phyloP scores from a whole-genome alignment of 2,113 vertebrate genomes.

The Polypterus bichir region DNA sequence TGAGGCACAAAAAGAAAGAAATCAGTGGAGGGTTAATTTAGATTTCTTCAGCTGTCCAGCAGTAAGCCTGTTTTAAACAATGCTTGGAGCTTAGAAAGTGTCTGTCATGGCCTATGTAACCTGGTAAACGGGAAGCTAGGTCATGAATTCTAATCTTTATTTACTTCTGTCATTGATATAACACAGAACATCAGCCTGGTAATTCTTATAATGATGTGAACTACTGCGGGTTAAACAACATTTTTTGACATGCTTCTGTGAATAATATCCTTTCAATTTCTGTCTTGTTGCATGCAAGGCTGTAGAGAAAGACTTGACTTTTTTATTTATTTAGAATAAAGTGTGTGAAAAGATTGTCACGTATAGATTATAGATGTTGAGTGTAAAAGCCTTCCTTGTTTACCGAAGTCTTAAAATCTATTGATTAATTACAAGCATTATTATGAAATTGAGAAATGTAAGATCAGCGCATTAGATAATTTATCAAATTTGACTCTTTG shows the following conservation, averaged over 20 bases:
- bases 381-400: too few species aligned
- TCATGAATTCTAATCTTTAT: conserved; percentile 44
- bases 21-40: conserved; percentile 37
- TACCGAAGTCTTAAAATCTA: too few species aligned
- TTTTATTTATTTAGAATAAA: neutral
- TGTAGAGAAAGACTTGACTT: neutral
- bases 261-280: neutral
- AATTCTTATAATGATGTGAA: conserved; percentile 36
- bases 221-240: conserved; percentile 25
- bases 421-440: too few species aligned
- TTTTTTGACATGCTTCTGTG: conserved; percentile 18
- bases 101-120: conserved; percentile 31
- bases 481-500: too few species aligned
- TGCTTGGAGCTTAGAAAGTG: conserved; percentile 57
- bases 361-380: neutral
- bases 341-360: neutral
- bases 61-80: conserved; percentile 59
- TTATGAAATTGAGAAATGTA: too few species aligned
- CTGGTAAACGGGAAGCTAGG: conserved; percentile 36
- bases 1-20: conserved; percentile 48
- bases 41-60: conserved; percentile 29
- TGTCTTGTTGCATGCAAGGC: neutral
- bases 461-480: too few species aligned
- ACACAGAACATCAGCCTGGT: conserved; percentile 31
- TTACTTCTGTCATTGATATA: conserved; percentile 29